A percentile compares a stretch with the other conserved stretches of the same genome.
Conservation (phyloP, 1,140 invertebrate species). For the Drosophila auraria region DNA sequence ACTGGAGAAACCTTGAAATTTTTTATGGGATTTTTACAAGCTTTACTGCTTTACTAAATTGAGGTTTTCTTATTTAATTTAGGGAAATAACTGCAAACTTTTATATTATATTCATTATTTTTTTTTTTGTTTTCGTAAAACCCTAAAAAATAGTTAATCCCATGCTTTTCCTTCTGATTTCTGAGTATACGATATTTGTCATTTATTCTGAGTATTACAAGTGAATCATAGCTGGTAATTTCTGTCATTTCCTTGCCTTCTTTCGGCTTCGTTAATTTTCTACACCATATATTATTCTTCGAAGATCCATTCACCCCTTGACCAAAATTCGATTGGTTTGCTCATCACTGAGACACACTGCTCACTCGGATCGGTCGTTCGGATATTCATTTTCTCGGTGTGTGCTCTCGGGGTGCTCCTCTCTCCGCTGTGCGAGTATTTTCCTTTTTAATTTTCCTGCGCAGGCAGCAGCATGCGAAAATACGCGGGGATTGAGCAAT, state of each 20-base stretch:
- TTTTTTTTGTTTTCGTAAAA: no score
- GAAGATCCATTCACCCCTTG: constrained; percentile 16
- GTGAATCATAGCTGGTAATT: constrained; percentile 11
- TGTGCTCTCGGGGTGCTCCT: constrained; percentile 27
- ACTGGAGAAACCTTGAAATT: background rate
- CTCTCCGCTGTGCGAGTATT: constrained; percentile 10
- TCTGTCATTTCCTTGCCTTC: background rate
- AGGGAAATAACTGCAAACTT: no score
- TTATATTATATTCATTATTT: no score
- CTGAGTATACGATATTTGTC: background rate
- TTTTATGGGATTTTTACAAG: no score
- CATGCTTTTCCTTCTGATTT: background rate
- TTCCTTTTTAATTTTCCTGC: constrained; percentile 24
- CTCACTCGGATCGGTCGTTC: constrained; percentile 22
- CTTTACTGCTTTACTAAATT: no score
- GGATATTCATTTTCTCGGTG: constrained; percentile 28
- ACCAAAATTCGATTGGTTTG: constrained; percentile 8
- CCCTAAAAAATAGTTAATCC: no score
- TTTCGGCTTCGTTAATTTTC: constrained; percentile 29
- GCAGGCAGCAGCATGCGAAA: constrained; percentile 67
- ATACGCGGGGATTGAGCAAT: constrained; percentile 74
- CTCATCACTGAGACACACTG: constrained; percentile 37
- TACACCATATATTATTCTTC: constrained; percentile 14
- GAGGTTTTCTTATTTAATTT: no score
- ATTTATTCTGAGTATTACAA: constrained; percentile 12